Percentiles rank a stretch among this genome's conserved stretches.
phyloP scores from a whole-genome alignment of 2,797 vertebrate species.

The Enteromius treurensis region DNA sequence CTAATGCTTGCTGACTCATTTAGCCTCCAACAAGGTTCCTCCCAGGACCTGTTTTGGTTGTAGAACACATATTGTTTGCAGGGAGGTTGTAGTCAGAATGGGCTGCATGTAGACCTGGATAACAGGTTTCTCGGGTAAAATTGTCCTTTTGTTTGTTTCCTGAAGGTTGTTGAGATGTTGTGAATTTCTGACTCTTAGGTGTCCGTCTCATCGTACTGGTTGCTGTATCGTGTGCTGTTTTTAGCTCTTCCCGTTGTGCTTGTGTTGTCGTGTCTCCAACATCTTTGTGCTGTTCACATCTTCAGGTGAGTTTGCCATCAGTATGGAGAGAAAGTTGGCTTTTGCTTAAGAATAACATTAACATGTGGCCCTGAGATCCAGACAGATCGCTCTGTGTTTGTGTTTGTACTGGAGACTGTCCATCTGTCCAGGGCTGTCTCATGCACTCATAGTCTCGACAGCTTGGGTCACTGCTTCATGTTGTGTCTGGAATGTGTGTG shows the following conservation, averaged over 20 bases:
- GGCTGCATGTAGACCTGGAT: background rate
- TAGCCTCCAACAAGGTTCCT: background rate
- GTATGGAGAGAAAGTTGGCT: conserved; percentile 43
- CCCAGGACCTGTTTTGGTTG: background rate
- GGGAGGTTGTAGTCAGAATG: background rate
- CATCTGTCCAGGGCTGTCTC: background rate
- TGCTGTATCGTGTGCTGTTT: background rate
- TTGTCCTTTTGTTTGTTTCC: background rate
- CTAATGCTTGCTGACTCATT: background rate
- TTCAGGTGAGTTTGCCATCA: conserved; percentile 29
- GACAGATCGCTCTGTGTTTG: background rate
- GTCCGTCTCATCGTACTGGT: background rate
- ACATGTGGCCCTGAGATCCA: conserved; percentile 44
- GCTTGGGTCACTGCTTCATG: background rate
- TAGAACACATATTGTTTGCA: background rate
- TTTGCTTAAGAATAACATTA: conserved; percentile 45
- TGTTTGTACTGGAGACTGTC: background rate
- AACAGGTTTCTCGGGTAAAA: background rate
- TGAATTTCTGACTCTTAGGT: background rate
- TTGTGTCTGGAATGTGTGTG: no score
- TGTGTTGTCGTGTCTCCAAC: background rate
- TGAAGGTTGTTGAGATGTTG: background rate
- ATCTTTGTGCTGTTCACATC: background rate
- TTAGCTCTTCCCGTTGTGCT: no score
- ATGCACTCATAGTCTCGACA: background rate